These are phyloP conservation scores for Oscheius onirici DNA, from an alignment of 2,888 invertebrate species.

Conservation along the genomic window DNA sequence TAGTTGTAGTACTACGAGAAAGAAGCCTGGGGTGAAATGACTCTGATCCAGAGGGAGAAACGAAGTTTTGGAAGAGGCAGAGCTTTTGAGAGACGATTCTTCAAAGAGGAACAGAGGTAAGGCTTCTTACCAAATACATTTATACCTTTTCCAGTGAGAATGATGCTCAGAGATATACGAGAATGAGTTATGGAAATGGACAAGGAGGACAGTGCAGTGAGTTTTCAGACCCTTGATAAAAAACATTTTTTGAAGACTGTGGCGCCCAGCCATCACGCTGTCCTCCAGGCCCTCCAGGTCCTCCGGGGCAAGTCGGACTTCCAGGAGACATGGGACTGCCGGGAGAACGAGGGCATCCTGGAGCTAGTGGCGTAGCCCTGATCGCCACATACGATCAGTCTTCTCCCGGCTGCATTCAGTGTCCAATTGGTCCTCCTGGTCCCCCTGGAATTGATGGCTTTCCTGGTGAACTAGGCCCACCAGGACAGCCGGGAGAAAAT, in stretches of 20 bases:
- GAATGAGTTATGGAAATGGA: constrained; percentile 1
- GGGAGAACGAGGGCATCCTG: constrained; percentile 4
- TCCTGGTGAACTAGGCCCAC: background rate
- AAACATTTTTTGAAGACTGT: constrained; percentile 7
- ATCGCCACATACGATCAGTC: constrained; percentile 13
- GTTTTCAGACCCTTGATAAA: background rate
- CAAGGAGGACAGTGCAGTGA: constrained; percentile 7
- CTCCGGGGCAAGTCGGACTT: constrained; percentile 1
- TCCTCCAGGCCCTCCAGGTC: constrained; percentile 23
- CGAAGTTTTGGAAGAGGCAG: background rate
- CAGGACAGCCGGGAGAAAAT: constrained; percentile 2
- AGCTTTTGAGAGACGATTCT: background rate
- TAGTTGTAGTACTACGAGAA: constrained; percentile 16
- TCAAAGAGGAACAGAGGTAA: background rate
- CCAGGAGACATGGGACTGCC: constrained; percentile 15
- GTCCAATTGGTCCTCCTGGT: constrained; percentile 27
- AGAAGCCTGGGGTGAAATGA: constrained; percentile 21
- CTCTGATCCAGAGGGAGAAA: constrained; percentile 12
- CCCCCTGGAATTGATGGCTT: constrained; percentile 17
- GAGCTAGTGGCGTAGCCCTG: constrained; percentile 23
- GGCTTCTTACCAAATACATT: background rate
- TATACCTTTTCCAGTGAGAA: background rate
- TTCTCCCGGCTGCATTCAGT: constrained; percentile 10
- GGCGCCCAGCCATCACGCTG: constrained; percentile 16
- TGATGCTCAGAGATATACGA: background rate